These are phyloP conservation scores for Fragum sueziense DNA, from an alignment of 2,888 invertebrate species.

Conservation along the genomic window DNA sequence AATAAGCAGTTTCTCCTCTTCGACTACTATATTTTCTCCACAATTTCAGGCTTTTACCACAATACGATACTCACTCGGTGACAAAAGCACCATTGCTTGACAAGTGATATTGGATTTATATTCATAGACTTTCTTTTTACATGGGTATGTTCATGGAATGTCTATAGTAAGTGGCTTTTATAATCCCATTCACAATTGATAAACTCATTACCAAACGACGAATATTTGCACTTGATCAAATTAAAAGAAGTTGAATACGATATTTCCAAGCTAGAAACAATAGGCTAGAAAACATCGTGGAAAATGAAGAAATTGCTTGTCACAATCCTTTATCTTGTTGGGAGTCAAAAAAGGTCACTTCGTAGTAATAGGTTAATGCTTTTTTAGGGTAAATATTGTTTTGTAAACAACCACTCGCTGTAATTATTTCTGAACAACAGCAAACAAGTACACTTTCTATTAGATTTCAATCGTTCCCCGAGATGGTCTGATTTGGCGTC, in stretches of 20 bases:
- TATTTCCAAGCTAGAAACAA: not conserved
- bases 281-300: not conserved
- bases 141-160: not conserved
- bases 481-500: too few relatives aligned
- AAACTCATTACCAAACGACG: not conserved
- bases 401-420: too few relatives aligned
- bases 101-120: too few relatives aligned
- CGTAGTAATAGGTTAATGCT: too few relatives aligned
- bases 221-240: not conserved
- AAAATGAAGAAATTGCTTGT: not conserved
- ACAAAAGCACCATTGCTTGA: not conserved
- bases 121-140: not conserved
- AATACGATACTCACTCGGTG: not conserved
- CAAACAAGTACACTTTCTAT: too few relatives aligned
- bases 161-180: not conserved
- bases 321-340: not conserved
- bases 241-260: not conserved
- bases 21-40: not conserved
- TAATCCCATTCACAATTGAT: not conserved
- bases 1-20: not conserved
- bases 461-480: too few relatives aligned
- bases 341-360: too few relatives aligned
- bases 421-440: too few relatives aligned
- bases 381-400: too few relatives aligned
- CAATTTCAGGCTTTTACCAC: not conserved